Evolutionary conservation across 2,113 vertebrate genomes (phyloP).

Genomic region (Manacus vitellinus): DNA sequence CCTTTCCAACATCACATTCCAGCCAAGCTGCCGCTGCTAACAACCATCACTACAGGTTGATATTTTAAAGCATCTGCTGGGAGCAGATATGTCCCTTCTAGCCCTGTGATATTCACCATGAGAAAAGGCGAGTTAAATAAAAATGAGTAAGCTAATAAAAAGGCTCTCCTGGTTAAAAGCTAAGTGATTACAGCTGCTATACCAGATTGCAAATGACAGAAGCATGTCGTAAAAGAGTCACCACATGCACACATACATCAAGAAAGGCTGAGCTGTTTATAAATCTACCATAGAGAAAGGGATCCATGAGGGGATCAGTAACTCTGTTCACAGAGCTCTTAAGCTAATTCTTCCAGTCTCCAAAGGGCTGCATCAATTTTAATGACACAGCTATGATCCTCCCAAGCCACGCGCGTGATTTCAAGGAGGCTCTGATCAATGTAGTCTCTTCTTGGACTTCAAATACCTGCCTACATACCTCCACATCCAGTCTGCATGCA

Average conservation of each 20-base stretch:
- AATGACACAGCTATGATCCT: background rate
- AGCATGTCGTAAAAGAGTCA: slow-evolving; percentile 7
- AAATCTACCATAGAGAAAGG: slow-evolving; percentile 37
- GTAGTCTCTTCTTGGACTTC: background rate
- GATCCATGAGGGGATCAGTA: slow-evolving; percentile 9
- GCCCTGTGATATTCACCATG: background rate
- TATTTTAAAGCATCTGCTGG: slow-evolving; percentile 4
- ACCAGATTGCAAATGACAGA: slow-evolving; percentile 33
- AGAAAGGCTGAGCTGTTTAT: slow-evolving; percentile 30
- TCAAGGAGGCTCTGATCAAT: slow-evolving; percentile 21
- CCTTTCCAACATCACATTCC: background rate
- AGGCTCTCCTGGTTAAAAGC: slow-evolving; percentile 36
- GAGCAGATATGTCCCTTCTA: background rate
- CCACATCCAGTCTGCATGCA: background rate
- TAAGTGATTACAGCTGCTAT: slow-evolving; percentile 21
- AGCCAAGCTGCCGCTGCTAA: background rate
- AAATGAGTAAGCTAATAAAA: slow-evolving; percentile 55
- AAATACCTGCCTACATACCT: background rate
- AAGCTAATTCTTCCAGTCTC: slow-evolving; percentile 19
- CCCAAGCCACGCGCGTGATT: background rate
- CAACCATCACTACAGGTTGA: background rate
- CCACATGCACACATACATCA: slow-evolving; percentile 1
- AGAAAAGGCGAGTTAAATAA: slow-evolving; percentile 42
- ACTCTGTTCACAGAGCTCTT: slow-evolving; percentile 19
- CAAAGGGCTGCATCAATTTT: slow-evolving; percentile 18